Percentiles rank a stretch among this genome's conserved stretches.
Conservation (phyloP, 2,797 vertebrate species). For the Aphelocoma californica region DNA sequence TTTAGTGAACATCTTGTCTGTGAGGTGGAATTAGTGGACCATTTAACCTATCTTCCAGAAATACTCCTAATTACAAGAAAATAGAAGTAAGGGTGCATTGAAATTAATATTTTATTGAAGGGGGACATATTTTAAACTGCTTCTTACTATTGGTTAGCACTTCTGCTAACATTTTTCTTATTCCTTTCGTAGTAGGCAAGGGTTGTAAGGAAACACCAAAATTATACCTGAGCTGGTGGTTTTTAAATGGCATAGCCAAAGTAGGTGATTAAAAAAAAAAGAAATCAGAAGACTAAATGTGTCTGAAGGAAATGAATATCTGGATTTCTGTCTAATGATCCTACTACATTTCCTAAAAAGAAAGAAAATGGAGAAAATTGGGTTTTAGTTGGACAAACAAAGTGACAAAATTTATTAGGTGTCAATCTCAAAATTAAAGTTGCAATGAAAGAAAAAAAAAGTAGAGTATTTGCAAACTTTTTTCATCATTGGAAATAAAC, state of each 20-base stretch:
- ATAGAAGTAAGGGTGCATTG: neutral
- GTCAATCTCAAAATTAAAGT: constrained; percentile 6
- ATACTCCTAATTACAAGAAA: neutral
- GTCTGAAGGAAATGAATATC: neutral
- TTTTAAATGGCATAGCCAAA: constrained; percentile 6
- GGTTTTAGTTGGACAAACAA: neutral
- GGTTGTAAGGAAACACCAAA: neutral
- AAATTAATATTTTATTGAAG: neutral
- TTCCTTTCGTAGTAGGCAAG: neutral
- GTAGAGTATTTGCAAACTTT: neutral
- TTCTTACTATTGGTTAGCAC: neutral
- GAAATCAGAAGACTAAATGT: neutral
- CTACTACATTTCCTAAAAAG: neutral
- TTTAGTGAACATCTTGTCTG: neutral
- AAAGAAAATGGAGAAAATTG: neutral
- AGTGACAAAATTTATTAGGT: neutral
- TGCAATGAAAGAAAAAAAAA: neutral
- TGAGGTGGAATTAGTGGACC: neutral
- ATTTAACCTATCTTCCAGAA: neutral
- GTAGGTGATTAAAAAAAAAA: neutral
- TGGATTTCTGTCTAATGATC: neutral
- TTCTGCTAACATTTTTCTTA: constrained; percentile 1
- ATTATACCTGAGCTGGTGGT: neutral
- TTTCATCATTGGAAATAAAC: neutral
- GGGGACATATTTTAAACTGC: neutral